Percentiles rank a stretch among this genome's conserved stretches.
phyloP scores from a whole-genome alignment of 2,113 vertebrate species.

The Spheniscus mendiculus region DNA sequence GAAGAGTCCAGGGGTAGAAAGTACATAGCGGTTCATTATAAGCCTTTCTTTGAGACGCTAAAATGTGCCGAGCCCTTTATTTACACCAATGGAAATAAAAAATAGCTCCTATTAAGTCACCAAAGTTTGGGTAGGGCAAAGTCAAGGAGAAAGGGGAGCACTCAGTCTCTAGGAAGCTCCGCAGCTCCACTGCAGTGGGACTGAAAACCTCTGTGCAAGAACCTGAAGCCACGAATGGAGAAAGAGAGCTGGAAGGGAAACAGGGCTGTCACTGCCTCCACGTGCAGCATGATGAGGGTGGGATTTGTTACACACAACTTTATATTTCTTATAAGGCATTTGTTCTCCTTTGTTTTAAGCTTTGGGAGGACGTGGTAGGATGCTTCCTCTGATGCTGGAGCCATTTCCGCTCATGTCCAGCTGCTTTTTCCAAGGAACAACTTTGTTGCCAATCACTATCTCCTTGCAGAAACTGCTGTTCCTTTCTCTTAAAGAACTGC shows the following conservation, averaged over 20 bases:
- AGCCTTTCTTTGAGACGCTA: background rate
- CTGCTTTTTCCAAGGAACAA: background rate
- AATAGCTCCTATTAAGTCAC: background rate
- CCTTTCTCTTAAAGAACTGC: background rate
- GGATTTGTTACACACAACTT: background rate
- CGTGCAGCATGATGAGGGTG: rapidly evolving
- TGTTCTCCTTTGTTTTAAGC: background rate
- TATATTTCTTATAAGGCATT: background rate
- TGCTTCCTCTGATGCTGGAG: background rate
- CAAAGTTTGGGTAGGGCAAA: background rate
- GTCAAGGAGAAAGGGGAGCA: background rate
- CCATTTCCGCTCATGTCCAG: background rate
- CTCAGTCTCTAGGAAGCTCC: background rate
- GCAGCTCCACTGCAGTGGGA: background rate
- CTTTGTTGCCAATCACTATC: background rate
- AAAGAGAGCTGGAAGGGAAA: background rate
- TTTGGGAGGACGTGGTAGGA: background rate
- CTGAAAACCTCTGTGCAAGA: background rate
- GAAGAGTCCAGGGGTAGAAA: background rate
- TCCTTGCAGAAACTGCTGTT: background rate
- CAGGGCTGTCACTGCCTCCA: background rate
- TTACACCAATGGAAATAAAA: background rate
- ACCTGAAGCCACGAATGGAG: background rate
- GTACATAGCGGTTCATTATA: background rate
- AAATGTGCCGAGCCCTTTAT: background rate